phyloP scores from a whole-genome alignment of 2,888 invertebrate species.

The Sminthurides aquaticus region DNA sequence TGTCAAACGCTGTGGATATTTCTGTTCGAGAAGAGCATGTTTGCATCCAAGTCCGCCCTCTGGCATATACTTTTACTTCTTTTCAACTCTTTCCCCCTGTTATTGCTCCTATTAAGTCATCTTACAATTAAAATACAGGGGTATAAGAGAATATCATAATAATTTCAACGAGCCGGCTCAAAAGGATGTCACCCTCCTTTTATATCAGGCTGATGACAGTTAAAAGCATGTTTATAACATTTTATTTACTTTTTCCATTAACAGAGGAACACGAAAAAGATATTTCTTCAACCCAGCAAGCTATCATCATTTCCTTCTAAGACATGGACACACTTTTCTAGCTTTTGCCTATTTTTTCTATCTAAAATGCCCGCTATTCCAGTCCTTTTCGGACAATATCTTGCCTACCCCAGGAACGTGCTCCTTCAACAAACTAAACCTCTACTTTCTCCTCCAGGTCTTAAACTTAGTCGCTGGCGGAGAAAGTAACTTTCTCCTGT shows the following conservation, averaged over 20 bases:
- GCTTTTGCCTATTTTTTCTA: neutral
- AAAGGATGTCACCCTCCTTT: neutral
- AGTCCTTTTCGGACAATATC: neutral
- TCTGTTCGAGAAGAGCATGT: too few relatives aligned
- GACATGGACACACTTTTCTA: neutral
- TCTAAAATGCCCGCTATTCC: neutral
- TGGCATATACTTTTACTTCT: neutral
- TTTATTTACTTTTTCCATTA: neutral
- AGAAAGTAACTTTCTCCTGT: too few relatives aligned
- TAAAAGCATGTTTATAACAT: conserved; percentile 17
- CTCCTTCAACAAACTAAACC: neutral
- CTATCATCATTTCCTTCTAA: too few relatives aligned
- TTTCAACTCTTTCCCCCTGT: neutral
- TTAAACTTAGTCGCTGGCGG: neutral
- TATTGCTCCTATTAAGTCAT: too few relatives aligned
- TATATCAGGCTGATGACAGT: neutral
- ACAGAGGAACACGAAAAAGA: neutral
- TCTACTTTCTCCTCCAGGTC: neutral
- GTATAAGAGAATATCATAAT: too few relatives aligned
- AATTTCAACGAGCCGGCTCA: too few relatives aligned
- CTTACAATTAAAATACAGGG: too few relatives aligned
- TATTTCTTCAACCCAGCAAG: too few relatives aligned
- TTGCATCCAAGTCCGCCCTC: neutral
- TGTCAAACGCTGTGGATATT: too few relatives aligned
- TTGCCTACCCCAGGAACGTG: neutral